Conservation (phyloP, 2,888 invertebrate genomes). For the Dysmachus trigonus region DNA sequence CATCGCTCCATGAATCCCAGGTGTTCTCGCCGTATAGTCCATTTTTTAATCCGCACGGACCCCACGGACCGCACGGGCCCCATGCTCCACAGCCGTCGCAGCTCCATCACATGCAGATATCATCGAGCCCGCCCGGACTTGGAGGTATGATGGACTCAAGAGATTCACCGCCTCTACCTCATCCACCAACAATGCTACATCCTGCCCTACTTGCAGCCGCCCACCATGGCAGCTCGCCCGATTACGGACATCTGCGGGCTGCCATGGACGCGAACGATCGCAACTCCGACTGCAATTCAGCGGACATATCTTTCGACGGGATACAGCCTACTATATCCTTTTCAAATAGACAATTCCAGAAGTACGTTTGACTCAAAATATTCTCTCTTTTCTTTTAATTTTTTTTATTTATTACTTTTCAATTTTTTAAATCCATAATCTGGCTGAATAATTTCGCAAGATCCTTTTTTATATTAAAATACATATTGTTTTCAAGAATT, state of each 20-base stretch:
- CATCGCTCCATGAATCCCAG: slow-evolving; percentile 92
- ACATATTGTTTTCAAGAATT: too few relatives aligned
- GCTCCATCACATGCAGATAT: slow-evolving; percentile 64
- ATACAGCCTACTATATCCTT: slow-evolving; percentile 97
- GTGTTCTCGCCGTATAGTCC: slow-evolving; percentile 92
- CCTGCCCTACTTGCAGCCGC: slow-evolving; percentile 85
- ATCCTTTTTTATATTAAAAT: background rate
- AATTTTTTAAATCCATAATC: background rate
- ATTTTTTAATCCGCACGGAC: slow-evolving; percentile 76
- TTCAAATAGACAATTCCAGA: slow-evolving; percentile 67
- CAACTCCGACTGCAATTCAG: slow-evolving; percentile 90
- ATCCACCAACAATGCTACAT: slow-evolving; percentile 85
- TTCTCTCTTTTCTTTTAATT: background rate
- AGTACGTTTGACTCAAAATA: slow-evolving; percentile 43
- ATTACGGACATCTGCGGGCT: slow-evolving; percentile 77
- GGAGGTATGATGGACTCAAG: slow-evolving; percentile 72
- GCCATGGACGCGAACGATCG: slow-evolving; percentile 85
- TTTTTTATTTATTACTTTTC: background rate
- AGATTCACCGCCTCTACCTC: slow-evolving; percentile 85
- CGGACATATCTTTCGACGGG: slow-evolving; percentile 90
- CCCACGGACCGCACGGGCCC: slow-evolving; percentile 66
- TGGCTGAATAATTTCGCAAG: too few relatives aligned
- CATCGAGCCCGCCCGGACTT: slow-evolving; percentile 71
- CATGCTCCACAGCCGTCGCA: slow-evolving; percentile 63
- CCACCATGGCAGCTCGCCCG: slow-evolving; percentile 82